Evolutionary conservation across 2,888 invertebrate species (phyloP), one percentile per base, ranked within the genome.

Genomic region (Podotricha telesiphe): DNA sequence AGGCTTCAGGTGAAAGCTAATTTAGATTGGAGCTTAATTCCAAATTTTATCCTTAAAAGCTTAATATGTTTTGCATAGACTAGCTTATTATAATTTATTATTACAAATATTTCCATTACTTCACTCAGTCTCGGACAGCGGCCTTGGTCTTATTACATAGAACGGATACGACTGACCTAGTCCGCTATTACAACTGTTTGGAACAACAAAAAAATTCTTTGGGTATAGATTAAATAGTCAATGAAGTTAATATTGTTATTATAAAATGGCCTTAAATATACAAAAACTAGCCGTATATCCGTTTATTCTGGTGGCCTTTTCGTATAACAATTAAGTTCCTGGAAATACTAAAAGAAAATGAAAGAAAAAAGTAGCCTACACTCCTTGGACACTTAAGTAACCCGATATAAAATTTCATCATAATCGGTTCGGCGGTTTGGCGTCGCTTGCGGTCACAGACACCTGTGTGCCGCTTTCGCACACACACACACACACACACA

Each of bases 91-190:
- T 10, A 17, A 53, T 53, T 53, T 28, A 8, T n/a, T 3, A 55
- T 55, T 34, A 55, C 34, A 55, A 34, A 17, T 34, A 10, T 17
- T 34, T 34, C 53, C 34, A 55, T 55, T 34, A 55, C 53, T 55
- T 34, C 28, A 17, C 53, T 55, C 53, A 17, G 28, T 28, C 28
- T 28, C 28, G 6, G 11, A 1, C 47, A 13, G 4, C 11, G 53
- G n/a, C 53, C 53, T 55, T 55, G 53, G 34, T 55, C 53, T 34
- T 55, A 17, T 55, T 55, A 34, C 34, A 11, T 55, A 34, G 53
- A 55, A 55, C 34, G 53, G 53, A 17, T 17, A 55, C 53, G 7
- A 55, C 11, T 55, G 53, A 28, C 34, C 53, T 55, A 55, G 53
- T 17, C 8, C 53, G 53, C 53, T 10, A n/a, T n/a, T 55, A 55